Evolutionary conservation across 2,113 vertebrate species (phyloP), one percentile per base, ranked within the genome.

Genomic region (Percina caprodes): DNA sequence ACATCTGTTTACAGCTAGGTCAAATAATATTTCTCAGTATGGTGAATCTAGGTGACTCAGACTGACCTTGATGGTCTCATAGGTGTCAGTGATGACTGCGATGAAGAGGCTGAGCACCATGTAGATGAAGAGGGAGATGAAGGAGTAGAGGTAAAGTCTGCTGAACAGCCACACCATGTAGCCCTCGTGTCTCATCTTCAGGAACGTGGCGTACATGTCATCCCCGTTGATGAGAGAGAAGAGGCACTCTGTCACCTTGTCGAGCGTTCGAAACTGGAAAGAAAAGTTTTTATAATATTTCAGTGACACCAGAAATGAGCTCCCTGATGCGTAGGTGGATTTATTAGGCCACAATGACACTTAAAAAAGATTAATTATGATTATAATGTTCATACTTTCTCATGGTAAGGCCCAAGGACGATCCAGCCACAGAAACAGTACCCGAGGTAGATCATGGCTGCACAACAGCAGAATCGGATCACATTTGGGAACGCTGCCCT

Each of bases 341-440:
- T n/a, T 6, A 68, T 33, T 12, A 45, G 13, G 10, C 19, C 46
- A 23, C 24, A 5, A 1, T 60, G 23, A 62, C 24, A 70, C 35
- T 24, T 24, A 11, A 61, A 51, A 55, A 15, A 15, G 52, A 58
- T 56, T 42, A 2, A 58, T 55, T 15, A 15, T 42, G 19, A 65
- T 42, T 30, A 8, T 39, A 12, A 63, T 23, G 15, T 19, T 21
- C 39, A 77, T 95, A 99, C 98, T 92, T 99, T 99, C 13, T 96
- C 96, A 0, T 99, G 97, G 82, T 99, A 97, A 9, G 98, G 98
- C 3, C 98, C 98, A 24, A 99, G 92, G 2, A 99, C 97, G 46
- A 98, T 98, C 97, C 98, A 99, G 4, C 98, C 98, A 79, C 98
- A 99, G 95, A 99, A 99, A 82, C 98, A 98, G 49, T 99, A 99